Evolutionary conservation across 2,797 vertebrate genomes (phyloP).

Genomic region (Fratercula arctica): DNA sequence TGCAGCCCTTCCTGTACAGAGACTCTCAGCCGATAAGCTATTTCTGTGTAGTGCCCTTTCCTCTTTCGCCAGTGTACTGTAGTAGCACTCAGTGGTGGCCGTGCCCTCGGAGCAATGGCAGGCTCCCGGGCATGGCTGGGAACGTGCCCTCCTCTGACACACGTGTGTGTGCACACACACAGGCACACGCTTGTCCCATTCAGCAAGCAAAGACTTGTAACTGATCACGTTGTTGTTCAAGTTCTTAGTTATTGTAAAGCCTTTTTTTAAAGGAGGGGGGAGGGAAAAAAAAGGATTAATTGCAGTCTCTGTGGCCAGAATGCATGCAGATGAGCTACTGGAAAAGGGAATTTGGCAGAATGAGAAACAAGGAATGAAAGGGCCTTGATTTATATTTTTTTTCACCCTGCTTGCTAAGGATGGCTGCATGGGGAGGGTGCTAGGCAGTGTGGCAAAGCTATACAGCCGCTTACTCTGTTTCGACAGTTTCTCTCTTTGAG

Average conservation of each 20-base stretch:
- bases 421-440: background rate
- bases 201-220: background rate
- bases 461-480: background rate
- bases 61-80: slow-evolving; percentile 22
- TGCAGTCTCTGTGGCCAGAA: background rate
- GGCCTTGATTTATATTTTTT: background rate
- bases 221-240: background rate
- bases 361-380: slow-evolving; percentile 33
- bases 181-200: background rate
- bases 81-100: slow-evolving; percentile 11
- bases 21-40: slow-evolving; percentile 26
- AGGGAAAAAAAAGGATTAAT: background rate
- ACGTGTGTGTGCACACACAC: background rate
- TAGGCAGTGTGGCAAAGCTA: background rate
- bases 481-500: background rate
- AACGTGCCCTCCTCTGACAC: background rate
- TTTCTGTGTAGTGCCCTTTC: slow-evolving; percentile 29
- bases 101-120: background rate
- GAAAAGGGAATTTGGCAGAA: slow-evolving; percentile 35
- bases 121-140: background rate
- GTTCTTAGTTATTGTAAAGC: background rate
- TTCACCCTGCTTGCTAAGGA: background rate
- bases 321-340: background rate
- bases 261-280: background rate
- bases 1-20: slow-evolving; percentile 36